phyloP scores from a whole-genome alignment of 2,797 vertebrate species.

The Schizopygopsis pylzovi region DNA sequence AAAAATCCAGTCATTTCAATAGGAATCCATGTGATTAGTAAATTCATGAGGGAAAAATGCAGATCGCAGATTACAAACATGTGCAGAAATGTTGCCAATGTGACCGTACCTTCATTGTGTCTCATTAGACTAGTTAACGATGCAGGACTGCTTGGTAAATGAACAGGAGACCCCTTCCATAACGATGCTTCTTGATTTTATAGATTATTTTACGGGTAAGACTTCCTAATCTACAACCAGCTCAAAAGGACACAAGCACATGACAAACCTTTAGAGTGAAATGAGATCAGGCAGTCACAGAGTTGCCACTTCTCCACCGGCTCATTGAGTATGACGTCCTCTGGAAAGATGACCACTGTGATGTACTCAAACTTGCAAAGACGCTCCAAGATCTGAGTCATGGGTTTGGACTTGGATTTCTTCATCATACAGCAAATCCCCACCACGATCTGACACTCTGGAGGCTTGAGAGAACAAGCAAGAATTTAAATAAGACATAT shows the following conservation, averaged over 20 bases:
- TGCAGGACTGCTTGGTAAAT: not conserved
- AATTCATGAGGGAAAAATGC: not conserved
- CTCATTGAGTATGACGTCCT: conserved; percentile 96
- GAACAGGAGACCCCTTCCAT: not conserved
- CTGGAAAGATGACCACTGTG: conserved; percentile 96
- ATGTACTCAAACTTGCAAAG: conserved; percentile 98
- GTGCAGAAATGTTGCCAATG: not conserved
- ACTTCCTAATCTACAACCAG: conserved; percentile 14
- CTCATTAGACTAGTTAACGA: conserved; percentile 1
- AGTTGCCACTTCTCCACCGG: conserved; percentile 96
- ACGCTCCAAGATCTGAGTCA: conserved; percentile 98
- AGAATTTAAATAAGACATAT: conserved; percentile 1
- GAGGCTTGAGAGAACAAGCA: conserved; percentile 78
- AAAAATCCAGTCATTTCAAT: not conserved
- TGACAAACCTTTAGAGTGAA: conserved; percentile 94
- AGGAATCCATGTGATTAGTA: not conserved
- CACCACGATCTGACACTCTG: conserved; percentile 93
- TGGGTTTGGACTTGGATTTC: conserved; percentile 99
- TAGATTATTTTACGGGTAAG: not conserved
- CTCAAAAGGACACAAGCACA: conserved; percentile 11
- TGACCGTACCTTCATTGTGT: not conserved
- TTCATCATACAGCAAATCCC: conserved; percentile 99
- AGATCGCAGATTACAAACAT: not conserved
- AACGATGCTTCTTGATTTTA: not conserved
- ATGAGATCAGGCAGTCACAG: conserved; percentile 97